Conservation (phyloP, 2,888 invertebrate genomes). For the Drosophila neotestacea region DNA sequence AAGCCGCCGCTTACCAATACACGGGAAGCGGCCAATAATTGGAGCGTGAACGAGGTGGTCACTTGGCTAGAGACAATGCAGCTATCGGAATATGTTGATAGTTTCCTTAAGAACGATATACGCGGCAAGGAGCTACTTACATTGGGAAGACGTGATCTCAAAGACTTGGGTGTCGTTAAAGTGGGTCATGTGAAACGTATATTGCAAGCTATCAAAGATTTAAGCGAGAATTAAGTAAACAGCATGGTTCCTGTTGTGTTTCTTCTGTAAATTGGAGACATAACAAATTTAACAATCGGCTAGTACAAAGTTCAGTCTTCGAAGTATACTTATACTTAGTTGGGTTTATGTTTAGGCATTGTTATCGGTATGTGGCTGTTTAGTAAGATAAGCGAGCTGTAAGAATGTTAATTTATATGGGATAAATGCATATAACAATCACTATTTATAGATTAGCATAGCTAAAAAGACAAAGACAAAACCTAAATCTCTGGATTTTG, state of each 20-base stretch:
- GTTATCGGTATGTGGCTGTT: constrained; percentile 37
- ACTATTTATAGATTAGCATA: constrained; percentile 76
- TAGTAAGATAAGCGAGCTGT: constrained; percentile 42
- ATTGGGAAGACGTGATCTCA: constrained; percentile 93
- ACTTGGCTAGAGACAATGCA: constrained; percentile 95
- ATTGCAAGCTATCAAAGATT: constrained; percentile 95
- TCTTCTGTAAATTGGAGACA: background rate
- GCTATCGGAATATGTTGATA: constrained; percentile 95
- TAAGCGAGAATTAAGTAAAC: constrained; percentile 84
- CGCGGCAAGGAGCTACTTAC: constrained; percentile 95
- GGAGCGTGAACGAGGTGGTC: constrained; percentile 96
- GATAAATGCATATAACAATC: constrained; percentile 77
- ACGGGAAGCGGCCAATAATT: constrained; percentile 87
- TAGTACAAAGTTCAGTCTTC: constrained; percentile 64
- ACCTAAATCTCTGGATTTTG: constrained; percentile 19
- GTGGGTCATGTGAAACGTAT: constrained; percentile 98
- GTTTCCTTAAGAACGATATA: constrained; percentile 95
- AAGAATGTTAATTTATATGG: constrained; percentile 41
- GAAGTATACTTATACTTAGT: constrained; percentile 45
- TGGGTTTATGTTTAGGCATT: constrained; percentile 23
- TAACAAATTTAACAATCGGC: constrained; percentile 29
- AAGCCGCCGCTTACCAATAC: constrained; percentile 82
- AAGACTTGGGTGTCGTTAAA: constrained; percentile 97
- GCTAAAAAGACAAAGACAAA: constrained; percentile 48
- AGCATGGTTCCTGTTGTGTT: constrained; percentile 43